Percentiles rank a stretch among this genome's conserved stretches.
Evolutionary conservation across 2,797 vertebrate genomes (phyloP).

Genomic region (Acrossocheilus wenchowensis): DNA sequence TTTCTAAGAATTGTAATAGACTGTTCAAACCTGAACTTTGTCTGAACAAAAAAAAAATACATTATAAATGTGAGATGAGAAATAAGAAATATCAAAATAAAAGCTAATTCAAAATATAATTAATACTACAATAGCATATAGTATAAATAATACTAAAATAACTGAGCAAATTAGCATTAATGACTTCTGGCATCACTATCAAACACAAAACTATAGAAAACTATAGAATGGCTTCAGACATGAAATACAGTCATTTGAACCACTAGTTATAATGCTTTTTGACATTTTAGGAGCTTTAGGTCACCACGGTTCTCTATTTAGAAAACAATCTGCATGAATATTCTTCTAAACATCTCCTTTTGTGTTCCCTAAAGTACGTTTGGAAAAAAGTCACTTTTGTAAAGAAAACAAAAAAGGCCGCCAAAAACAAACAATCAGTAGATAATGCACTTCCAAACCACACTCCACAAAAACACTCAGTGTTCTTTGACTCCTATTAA

Average conservation of each 20-base stretch:
- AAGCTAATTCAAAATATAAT: neutral
- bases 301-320: neutral
- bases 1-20: neutral
- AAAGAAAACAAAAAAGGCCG: neutral
- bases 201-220: no score
- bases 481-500: slow-evolving; percentile 14
- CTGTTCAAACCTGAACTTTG: neutral
- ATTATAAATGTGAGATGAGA: neutral
- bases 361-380: neutral
- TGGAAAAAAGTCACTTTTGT: neutral
- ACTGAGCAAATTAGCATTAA: no score
- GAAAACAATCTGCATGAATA: neutral
- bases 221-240: neutral
- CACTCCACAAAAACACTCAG: slow-evolving; percentile 15
- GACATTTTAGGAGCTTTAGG: neutral
- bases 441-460: slow-evolving; percentile 8
- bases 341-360: neutral
- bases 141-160: neutral
- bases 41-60: neutral
- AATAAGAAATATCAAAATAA: neutral
- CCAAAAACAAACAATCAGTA: slow-evolving; percentile 26
- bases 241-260: neutral
- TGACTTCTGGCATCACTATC: no score
- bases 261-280: neutral
- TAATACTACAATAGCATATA: neutral